A percentile compares a stretch with the other conserved stretches of the same genome.
These are phyloP conservation scores for Liposcelis brunnea DNA, from an alignment of 2,888 invertebrate species.

Conservation along the genomic window DNA sequence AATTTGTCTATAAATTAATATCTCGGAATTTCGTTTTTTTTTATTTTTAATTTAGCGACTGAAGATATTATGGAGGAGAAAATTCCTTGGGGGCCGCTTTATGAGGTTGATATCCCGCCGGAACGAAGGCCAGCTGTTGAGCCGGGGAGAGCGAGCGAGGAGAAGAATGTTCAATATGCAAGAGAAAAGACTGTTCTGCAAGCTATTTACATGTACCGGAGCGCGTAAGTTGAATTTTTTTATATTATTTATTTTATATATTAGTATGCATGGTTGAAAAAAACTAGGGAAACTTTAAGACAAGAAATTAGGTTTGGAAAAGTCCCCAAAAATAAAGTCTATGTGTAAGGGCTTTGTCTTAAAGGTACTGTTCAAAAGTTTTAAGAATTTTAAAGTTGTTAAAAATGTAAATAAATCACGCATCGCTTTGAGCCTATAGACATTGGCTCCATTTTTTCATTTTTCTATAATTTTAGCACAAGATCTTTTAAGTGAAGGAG, in stretches of 20 bases:
- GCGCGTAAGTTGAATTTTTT: conserved; percentile 31
- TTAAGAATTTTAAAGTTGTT: too few species aligned
- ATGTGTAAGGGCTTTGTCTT: too few species aligned
- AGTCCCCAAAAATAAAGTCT: too few species aligned
- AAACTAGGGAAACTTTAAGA: too few species aligned
- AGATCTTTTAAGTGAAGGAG: too few species aligned
- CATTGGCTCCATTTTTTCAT: conserved; percentile 9
- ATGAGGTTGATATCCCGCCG: conserved; percentile 49
- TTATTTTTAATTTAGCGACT: background rate
- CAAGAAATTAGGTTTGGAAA: too few species aligned
- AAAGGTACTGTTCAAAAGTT: too few species aligned
- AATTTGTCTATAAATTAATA: too few species aligned
- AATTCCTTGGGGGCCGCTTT: conserved; percentile 55
- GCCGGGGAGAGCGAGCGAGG: conserved; percentile 63
- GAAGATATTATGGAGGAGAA: conserved; percentile 72
- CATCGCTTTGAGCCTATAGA: background rate
- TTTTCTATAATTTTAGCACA: too few species aligned
- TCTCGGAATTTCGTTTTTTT: too few species aligned
- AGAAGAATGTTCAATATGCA: conserved; percentile 72
- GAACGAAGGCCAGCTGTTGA: conserved; percentile 30
- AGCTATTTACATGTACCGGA: conserved; percentile 65
- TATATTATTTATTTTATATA: conserved; percentile 2
- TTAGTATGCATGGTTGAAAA: background rate
- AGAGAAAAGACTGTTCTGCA: conserved; percentile 67
- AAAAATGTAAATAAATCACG: background rate